Base-by-base conservation (phyloP, 2,113 vertebrate species). In the Chloropsis hardwickii region DNA sequence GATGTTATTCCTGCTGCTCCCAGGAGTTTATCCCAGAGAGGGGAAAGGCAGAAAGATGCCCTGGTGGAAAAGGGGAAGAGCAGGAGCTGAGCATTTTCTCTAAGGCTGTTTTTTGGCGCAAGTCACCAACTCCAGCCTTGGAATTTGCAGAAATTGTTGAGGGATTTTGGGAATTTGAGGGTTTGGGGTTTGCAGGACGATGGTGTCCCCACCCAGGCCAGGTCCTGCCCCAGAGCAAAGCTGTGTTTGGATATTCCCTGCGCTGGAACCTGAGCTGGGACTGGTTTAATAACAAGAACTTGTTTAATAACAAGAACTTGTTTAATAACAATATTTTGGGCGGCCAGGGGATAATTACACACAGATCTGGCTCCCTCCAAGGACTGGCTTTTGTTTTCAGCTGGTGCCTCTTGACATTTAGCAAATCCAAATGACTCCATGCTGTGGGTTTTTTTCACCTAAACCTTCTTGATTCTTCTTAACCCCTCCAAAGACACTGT, bases 211-310 rank as follows among this genome's bases (percentile, higher is more conserved):
- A 20, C 21, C 12, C 57, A 39, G 28, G 27, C 2, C 47, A 42
- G 35, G 29, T 40, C 40, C 11, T 40, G 40, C 40, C 31, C 5
- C 1, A 25, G 29, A 8, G 12, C 24, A 6, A 2, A 20, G 11
- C 22, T 1, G 2, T 1, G 2, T 4, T 51, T 8, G 16, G 48
- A 4, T 1, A 2, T 15, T 16, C 24, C 12, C 19, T 5, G 3
- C 35, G 1, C 80, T 33, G 53, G 17, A 33, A 20, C 10, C 29
- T 5, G 70, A 12, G 33, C 31, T 23, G 45, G 18, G 39, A 31
- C 23, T 1, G 71, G 51, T 22, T 39, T 24, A 37, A 17, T 37
- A 37, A 37, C 37, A 37, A 37, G 37, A 37, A 37, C 37, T 37
- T 37, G 37, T 37, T 37, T 37, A 37, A 37, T 37, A 37, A n/a